phyloP scores from a whole-genome alignment of 2,888 invertebrate genomes.

The Leucophora obtusa region DNA sequence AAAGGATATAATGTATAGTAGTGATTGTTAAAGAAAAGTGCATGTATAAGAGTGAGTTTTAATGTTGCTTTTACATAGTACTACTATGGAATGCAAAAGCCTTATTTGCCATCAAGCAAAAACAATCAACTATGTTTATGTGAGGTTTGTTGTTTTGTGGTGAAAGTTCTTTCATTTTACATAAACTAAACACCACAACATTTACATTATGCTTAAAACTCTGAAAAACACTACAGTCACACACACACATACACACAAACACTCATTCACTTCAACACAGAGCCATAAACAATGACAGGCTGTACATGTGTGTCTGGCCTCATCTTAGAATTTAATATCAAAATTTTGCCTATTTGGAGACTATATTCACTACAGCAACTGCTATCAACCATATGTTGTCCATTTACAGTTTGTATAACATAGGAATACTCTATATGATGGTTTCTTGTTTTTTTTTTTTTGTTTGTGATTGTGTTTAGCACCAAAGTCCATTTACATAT shows the following conservation, averaged over 20 bases:
- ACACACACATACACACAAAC: conserved; percentile 12
- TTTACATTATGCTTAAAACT: conserved; percentile 54
- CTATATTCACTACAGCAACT: conserved; percentile 22
- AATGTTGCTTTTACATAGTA: conserved; percentile 40
- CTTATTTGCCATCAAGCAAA: background rate
- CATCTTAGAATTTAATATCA: conserved; percentile 56
- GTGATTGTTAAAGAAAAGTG: conserved; percentile 48
- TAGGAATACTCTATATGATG: conserved; percentile 37
- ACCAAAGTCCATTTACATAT: conserved; percentile 5
- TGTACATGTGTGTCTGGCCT: conserved; percentile 44
- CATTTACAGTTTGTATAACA: conserved; percentile 41
- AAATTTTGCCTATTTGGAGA: conserved; percentile 51
- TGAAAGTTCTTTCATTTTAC: conserved; percentile 69
- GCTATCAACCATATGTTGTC: conserved; percentile 22
- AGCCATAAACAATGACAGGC: conserved; percentile 62
- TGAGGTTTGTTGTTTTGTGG: conserved; percentile 64
- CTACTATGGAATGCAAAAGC: conserved; percentile 25
- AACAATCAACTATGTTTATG: conserved; percentile 43
- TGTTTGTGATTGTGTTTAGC: background rate
- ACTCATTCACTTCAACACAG: conserved; percentile 29
- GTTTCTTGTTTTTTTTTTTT: conserved; percentile 32
- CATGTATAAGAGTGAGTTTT: conserved; percentile 54
- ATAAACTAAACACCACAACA: conserved; percentile 68
- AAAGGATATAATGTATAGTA: conserved; percentile 36
- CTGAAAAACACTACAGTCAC: conserved; percentile 5